A percentile compares a stretch with the other conserved stretches of the same genome.
These are phyloP conservation scores for Cichlasoma orientale DNA, from an alignment of 2,797 vertebrate genomes.

Conservation along the genomic window DNA sequence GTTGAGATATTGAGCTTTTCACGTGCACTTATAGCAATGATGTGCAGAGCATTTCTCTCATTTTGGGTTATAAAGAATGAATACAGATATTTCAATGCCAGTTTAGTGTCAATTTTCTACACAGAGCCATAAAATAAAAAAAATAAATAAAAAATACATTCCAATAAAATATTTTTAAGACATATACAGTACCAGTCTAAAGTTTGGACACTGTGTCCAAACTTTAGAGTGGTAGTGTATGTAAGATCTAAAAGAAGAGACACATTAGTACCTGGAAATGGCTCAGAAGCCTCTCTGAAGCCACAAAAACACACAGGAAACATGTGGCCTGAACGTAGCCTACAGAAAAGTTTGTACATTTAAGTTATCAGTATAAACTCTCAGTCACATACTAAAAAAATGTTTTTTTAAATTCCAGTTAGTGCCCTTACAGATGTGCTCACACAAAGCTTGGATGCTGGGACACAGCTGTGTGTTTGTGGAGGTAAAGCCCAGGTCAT, in stretches of 20 bases:
- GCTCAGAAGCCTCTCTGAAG: not conserved
- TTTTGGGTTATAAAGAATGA: not conserved
- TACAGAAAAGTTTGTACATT: constrained; percentile 35
- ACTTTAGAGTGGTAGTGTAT: not conserved
- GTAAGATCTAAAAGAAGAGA: not conserved
- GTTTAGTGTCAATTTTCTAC: not conserved
- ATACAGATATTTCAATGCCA: not conserved
- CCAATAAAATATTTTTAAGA: not conserved
- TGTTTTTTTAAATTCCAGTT: not conserved
- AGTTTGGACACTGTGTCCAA: no score
- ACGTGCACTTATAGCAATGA: not conserved
- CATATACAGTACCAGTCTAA: not conserved
- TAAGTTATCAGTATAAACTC: constrained; percentile 36
- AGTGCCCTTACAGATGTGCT: constrained; percentile 27
- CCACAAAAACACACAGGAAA: constrained; percentile 36
- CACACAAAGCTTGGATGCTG: not conserved
- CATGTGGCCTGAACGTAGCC: constrained; percentile 37
- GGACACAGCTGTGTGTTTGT: constrained; percentile 10
- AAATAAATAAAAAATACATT: no score
- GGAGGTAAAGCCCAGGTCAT: not conserved
- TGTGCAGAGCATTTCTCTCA: not conserved
- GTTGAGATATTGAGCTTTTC: constrained; percentile 1
- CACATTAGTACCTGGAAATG: not conserved
- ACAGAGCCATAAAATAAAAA: not conserved
- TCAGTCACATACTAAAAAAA: not conserved